These are phyloP conservation scores for Sparus aurata DNA, from an alignment of 2,797 vertebrate species.

Conservation along the genomic window DNA sequence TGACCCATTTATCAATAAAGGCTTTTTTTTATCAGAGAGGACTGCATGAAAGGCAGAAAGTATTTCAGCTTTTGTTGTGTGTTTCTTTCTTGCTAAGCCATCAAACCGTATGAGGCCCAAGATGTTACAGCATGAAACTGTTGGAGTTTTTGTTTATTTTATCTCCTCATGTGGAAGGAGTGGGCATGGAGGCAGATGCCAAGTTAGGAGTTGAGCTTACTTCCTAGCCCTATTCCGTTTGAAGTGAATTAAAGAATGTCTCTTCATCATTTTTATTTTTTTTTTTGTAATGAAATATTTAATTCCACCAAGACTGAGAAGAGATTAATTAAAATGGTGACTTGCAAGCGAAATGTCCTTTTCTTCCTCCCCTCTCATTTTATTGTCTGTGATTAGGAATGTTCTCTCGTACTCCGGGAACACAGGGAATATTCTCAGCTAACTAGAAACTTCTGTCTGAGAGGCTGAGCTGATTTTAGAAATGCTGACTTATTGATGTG, in stretches of 20 bases:
- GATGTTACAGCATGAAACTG: conserved; percentile 27
- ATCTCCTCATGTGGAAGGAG: conserved; percentile 57
- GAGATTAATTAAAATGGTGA: conserved; percentile 77
- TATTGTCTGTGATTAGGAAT: conserved; percentile 72
- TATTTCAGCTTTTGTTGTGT: conserved; percentile 51
- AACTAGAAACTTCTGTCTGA: conserved; percentile 56
- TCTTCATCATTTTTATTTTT: conserved; percentile 74
- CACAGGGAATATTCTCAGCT: conserved; percentile 57
- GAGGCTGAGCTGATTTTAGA: conserved; percentile 66
- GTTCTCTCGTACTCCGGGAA: conserved; percentile 57
- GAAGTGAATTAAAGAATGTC: conserved; percentile 81
- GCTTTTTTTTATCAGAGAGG: conserved; percentile 54
- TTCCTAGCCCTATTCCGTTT: conserved; percentile 79
- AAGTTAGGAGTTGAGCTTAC: conserved; percentile 53
- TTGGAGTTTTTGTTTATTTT: conserved; percentile 64
- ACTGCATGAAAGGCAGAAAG: conserved; percentile 29
- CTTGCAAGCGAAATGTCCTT: conserved; percentile 62
- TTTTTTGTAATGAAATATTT: conserved; percentile 83
- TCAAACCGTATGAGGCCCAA: conserved; percentile 42
- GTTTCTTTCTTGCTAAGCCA: conserved; percentile 41
- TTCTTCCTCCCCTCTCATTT: conserved; percentile 60
- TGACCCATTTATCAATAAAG: conserved; percentile 59
- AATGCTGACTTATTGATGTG: conserved; percentile 73
- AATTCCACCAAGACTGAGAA: conserved; percentile 71
- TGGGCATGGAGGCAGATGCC: conserved; percentile 61